Conservation (phyloP, 2,113 vertebrate genomes). For the Megaceryle maxima region DNA sequence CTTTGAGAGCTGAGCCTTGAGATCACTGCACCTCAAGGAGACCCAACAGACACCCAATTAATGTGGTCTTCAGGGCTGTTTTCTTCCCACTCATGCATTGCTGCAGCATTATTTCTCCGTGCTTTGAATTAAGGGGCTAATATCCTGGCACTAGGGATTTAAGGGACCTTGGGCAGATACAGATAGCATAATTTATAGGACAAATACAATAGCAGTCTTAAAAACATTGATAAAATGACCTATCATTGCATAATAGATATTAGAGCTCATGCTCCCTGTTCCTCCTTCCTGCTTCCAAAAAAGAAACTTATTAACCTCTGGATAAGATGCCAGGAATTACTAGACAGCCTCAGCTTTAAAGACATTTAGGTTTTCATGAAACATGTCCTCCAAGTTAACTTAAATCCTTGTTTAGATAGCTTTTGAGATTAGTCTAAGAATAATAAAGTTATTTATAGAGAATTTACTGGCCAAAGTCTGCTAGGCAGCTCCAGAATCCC, state of each 20-base stretch:
- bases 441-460: conserved; percentile 37
- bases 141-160: conserved; percentile 1
- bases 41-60: not conserved
- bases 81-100: not conserved
- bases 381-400: not conserved
- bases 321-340: not conserved
- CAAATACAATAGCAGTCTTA: conserved; percentile 4
- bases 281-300: not conserved
- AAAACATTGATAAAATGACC: conserved; percentile 26
- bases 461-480: not conserved
- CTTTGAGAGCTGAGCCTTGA: not conserved
- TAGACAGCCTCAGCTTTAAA: not conserved
- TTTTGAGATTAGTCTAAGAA: conserved; percentile 45
- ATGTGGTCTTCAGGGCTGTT: not conserved
- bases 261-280: not conserved
- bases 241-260: not conserved
- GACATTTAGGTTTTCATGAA: not conserved
- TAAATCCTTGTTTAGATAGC: conserved; percentile 25
- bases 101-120: not conserved
- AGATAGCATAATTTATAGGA: not conserved
- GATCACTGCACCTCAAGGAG: not conserved
- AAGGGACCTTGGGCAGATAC: not conserved
- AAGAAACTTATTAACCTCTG: not conserved
- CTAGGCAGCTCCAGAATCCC: not conserved
- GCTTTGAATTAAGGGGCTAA: conserved; percentile 29